phyloP scores from a whole-genome alignment of 2,797 vertebrate genomes.

The Muscicapa comitata region DNA sequence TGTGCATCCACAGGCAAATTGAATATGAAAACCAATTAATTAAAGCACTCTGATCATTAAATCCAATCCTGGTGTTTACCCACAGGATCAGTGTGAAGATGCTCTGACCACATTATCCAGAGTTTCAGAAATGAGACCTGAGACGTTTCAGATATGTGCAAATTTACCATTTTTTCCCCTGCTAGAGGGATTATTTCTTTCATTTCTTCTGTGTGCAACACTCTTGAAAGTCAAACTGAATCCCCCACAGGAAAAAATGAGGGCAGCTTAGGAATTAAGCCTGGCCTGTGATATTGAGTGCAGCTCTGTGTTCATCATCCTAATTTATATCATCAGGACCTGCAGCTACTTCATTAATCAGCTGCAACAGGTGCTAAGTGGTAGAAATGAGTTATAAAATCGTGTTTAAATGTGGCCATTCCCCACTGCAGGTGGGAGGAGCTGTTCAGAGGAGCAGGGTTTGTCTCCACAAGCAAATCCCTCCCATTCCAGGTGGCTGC shows the following conservation, averaged over 20 bases:
- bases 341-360: not conserved
- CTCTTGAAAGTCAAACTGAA: not conserved
- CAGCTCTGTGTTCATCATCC: not conserved
- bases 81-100: not conserved
- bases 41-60: not conserved
- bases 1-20: not conserved
- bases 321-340: not conserved
- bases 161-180: not conserved
- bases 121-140: not conserved
- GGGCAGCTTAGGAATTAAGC: not conserved
- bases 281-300: not conserved
- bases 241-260: not conserved
- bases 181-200: not conserved
- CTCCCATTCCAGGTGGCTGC: not conserved
- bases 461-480: fast-evolving
- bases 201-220: not conserved
- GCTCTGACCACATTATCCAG: not conserved
- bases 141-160: not conserved
- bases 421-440: not conserved
- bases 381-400: not conserved
- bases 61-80: not conserved
- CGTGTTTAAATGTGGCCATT: not conserved
- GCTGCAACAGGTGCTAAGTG: not conserved
- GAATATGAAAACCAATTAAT: constrained; percentile 13
- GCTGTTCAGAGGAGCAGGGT: not conserved